Evolutionary conservation across 2,797 vertebrate species (phyloP).

Genomic region (Notamacropus eugenii): DNA sequence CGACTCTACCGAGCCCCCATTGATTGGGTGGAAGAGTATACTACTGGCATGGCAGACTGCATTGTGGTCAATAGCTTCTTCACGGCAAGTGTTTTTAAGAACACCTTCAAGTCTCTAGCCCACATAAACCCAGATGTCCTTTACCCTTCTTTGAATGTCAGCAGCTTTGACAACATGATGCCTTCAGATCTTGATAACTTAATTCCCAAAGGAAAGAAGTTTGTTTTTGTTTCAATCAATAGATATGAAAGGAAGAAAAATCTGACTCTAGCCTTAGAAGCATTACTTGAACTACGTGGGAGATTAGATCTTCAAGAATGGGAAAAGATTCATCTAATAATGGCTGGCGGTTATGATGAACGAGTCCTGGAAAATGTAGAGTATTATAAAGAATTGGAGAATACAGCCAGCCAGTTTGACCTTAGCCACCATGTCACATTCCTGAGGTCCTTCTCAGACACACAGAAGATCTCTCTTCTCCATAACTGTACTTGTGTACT

Average conservation of each 20-base stretch:
- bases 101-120: conserved; percentile 92
- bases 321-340: conserved; percentile 90
- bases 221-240: conserved; percentile 96
- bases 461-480: conserved; percentile 92
- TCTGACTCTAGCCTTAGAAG: conserved; percentile 90
- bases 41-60: conserved; percentile 97
- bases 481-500: conserved; percentile 90
- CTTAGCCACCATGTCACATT: conserved; percentile 91
- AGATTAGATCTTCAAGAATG: conserved; percentile 84
- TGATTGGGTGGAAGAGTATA: conserved; percentile 95
- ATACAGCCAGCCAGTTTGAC: conserved; percentile 84
- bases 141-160: conserved; percentile 94
- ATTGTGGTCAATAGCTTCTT: conserved; percentile 97
- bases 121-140: conserved; percentile 91
- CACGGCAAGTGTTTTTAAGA: conserved; percentile 93
- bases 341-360: conserved; percentile 96
- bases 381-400: conserved; percentile 92
- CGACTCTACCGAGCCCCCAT: conserved; percentile 92
- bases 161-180: conserved; percentile 87
- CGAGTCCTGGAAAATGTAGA: conserved; percentile 94
- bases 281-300: conserved; percentile 87
- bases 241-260: conserved; percentile 98
- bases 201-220: conserved; percentile 87
- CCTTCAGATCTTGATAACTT: conserved; percentile 85
- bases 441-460: conserved; percentile 93